A percentile compares a stretch with the other conserved stretches of the same genome.
phyloP scores from a whole-genome alignment of 1,140 invertebrate genomes.

The Steinernema khuongi region DNA sequence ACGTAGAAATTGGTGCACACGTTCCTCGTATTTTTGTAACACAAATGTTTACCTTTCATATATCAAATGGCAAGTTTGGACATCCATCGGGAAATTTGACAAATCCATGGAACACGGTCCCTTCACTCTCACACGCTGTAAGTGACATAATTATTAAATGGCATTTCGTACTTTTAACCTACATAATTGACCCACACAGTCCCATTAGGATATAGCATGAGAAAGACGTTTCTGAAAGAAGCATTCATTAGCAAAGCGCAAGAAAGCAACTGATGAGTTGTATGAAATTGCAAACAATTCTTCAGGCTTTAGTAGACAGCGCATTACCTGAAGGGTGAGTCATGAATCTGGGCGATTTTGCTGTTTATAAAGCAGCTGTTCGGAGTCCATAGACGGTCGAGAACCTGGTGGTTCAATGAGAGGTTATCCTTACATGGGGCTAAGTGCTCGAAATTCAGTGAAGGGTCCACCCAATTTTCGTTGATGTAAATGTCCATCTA shows the following conservation, averaged over 20 bases:
- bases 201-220: conserved; percentile 57
- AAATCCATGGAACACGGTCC: conserved; percentile 54
- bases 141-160: conserved; percentile 19
- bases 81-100: conserved; percentile 49
- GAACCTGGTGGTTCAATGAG: conserved; percentile 47
- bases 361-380: conserved; percentile 56
- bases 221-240: conserved; percentile 51
- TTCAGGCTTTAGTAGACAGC: conserved; percentile 16
- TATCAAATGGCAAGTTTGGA: conserved; percentile 53
- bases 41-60: conserved; percentile 51
- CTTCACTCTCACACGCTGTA: conserved; percentile 54
- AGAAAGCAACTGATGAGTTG: conserved; percentile 15
- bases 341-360: conserved; percentile 57
- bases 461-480: conserved; percentile 53
- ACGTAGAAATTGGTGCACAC: no score
- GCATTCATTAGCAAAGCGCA: conserved; percentile 26
- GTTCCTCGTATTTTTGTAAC: no score
- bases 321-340: conserved; percentile 52
- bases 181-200: conserved; percentile 58
- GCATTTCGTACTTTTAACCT: conserved; percentile 19
- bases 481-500: conserved; percentile 59
- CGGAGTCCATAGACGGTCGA: conserved; percentile 57
- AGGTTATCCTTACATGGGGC: conserved; percentile 56
- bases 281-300: neutral
- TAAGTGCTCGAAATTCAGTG: conserved; percentile 54